A percentile compares a stretch with the other conserved stretches of the same genome.
Conservation (phyloP, 2,113 vertebrate genomes). For the Zosterops japonicus region DNA sequence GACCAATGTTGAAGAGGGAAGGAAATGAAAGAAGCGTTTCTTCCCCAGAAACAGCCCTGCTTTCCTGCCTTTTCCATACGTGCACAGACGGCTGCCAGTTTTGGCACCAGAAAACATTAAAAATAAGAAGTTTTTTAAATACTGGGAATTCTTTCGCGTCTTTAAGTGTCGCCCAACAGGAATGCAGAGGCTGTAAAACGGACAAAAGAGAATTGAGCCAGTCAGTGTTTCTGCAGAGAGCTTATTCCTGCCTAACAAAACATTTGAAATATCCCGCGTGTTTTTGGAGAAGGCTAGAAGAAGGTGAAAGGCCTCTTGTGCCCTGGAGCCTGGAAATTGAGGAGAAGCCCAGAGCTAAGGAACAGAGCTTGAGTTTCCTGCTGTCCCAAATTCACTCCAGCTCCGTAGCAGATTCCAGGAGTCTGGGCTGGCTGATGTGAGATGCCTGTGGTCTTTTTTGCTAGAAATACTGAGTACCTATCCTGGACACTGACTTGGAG, state of each 20-base stretch:
- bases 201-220: constrained; percentile 16
- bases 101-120: constrained; percentile 48
- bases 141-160: constrained; percentile 16
- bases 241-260: neutral
- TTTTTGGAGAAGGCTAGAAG: neutral
- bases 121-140: constrained; percentile 41
- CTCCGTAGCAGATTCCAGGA: neutral
- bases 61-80: constrained; percentile 46
- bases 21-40: constrained; percentile 63
- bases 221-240: neutral
- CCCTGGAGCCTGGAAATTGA: neutral
- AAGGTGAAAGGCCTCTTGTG: neutral
- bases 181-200: neutral
- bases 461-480: constrained; percentile 3
- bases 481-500: neutral
- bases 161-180: constrained; percentile 11
- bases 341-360: neutral
- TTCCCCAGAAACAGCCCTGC: constrained; percentile 28
- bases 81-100: constrained; percentile 25
- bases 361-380: neutral
- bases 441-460: neutral
- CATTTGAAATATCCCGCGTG: neutral
- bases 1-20: neutral
- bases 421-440: neutral
- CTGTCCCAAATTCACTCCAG: constrained; percentile 8